These are phyloP conservation scores for Tetranychus truncatus DNA, from an alignment of 2,888 invertebrate genomes.

Conservation along the genomic window DNA sequence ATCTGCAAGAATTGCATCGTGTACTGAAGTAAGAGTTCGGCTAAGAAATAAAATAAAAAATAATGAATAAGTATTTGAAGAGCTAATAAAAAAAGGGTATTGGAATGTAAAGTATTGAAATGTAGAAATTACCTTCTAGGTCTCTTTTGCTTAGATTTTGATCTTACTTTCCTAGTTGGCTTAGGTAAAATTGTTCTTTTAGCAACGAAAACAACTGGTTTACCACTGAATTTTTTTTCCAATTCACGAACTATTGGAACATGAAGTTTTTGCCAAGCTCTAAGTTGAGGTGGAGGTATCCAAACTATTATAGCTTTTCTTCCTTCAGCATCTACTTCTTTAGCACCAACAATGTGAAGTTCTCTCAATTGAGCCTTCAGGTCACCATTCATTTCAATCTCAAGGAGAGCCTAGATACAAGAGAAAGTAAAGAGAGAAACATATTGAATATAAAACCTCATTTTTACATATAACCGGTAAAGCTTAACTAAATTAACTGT, in stretches of 20 bases:
- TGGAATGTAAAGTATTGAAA: no score
- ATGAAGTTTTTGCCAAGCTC: constrained; percentile 93
- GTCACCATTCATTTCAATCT: constrained; percentile 91
- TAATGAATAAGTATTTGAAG: no score
- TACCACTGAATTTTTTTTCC: constrained; percentile 98
- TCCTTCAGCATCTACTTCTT: constrained; percentile 69
- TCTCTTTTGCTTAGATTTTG: constrained; percentile 52
- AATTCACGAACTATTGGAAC: constrained; percentile 85
- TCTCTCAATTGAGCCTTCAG: constrained; percentile 86
- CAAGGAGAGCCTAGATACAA: constrained; percentile 56
- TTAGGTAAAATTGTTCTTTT: constrained; percentile 94
- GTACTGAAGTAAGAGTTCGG: constrained; percentile 87
- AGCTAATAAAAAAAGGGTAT: no score
- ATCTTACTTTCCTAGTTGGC: constrained; percentile 79
- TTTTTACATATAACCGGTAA: not conserved
- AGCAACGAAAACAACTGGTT: constrained; percentile 93
- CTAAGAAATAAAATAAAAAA: constrained; percentile 31
- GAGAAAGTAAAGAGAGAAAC: not conserved
- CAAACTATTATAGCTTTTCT: constrained; percentile 52
- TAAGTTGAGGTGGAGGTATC: constrained; percentile 94
- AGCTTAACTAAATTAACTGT: not conserved
- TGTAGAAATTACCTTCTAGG: constrained; percentile 42
- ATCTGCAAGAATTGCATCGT: constrained; percentile 91
- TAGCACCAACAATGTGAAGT: constrained; percentile 79
- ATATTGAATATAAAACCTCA: not conserved